Conservation (phyloP, 2,888 invertebrate species). For the Patella ulyssiponensis region DNA sequence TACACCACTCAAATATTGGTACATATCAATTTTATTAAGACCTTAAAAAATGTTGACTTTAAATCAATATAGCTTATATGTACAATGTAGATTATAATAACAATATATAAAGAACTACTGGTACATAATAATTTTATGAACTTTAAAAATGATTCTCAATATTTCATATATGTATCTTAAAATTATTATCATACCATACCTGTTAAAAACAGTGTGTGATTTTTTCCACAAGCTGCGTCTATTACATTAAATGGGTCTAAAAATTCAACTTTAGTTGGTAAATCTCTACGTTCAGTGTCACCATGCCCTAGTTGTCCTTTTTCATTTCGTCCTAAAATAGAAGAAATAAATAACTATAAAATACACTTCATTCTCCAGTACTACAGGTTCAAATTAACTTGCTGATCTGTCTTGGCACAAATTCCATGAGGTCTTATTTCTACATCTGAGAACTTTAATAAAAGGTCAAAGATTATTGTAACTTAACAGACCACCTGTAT, state of each 20-base stretch:
- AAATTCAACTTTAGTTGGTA: conserved; percentile 83
- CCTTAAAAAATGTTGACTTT: too few relatives aligned
- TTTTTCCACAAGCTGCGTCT: conserved; percentile 88
- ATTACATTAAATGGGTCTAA: conserved; percentile 86
- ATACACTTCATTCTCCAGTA: background rate
- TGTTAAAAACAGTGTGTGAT: conserved; percentile 89
- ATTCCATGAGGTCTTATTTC: background rate
- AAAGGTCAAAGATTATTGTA: background rate
- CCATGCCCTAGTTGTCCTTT: conserved; percentile 90
- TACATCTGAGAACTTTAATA: background rate
- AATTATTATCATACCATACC: conserved; percentile 73
- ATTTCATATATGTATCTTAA: too few relatives aligned
- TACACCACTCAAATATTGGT: too few relatives aligned
- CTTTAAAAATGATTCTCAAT: too few relatives aligned
- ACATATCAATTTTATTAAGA: too few relatives aligned
- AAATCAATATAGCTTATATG: too few relatives aligned
- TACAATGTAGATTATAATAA: too few relatives aligned
- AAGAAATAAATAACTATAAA: background rate
- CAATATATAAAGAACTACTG: too few relatives aligned
- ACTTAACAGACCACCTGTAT: too few relatives aligned
- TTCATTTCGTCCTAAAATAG: conserved; percentile 79
- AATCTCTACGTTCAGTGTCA: conserved; percentile 78
- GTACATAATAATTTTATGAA: too few relatives aligned
- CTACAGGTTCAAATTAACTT: background rate
- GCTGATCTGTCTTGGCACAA: background rate